phyloP scores from a whole-genome alignment of 1,140 invertebrate species.

The Scaptomyza pallida region DNA sequence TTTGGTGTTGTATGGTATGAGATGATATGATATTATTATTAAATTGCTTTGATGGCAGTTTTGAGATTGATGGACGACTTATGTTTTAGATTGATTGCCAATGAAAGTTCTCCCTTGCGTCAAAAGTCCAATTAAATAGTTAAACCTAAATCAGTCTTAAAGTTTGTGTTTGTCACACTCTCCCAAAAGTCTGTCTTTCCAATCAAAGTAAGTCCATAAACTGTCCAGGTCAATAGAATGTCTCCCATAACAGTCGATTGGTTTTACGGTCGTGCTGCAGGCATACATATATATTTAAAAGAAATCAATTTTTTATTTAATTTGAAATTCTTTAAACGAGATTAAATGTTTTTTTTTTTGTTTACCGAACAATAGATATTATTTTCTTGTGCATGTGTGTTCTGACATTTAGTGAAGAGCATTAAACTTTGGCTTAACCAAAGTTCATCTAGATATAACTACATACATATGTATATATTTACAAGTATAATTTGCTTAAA shows the following conservation, averaged over 20 bases:
- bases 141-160: constrained; percentile 22
- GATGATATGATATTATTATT: constrained; percentile 5
- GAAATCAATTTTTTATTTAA: constrained; percentile 62
- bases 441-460: constrained; percentile 28
- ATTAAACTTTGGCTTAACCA: constrained; percentile 46
- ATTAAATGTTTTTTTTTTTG: constrained; percentile 21
- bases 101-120: too few species aligned
- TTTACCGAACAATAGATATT: constrained; percentile 33
- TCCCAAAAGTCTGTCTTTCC: not conserved
- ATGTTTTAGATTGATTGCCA: constrained; percentile 8
- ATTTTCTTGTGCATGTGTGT: constrained; percentile 17
- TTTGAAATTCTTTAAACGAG: constrained; percentile 45
- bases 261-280: constrained; percentile 5
- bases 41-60: constrained; percentile 17
- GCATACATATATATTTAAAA: constrained; percentile 31
- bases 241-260: not conserved
- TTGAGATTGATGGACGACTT: constrained; percentile 25
- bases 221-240: not conserved
- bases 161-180: constrained; percentile 3
- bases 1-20: not conserved
- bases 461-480: constrained; percentile 65
- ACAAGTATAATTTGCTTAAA: constrained; percentile 42
- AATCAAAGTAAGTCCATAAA: not conserved
- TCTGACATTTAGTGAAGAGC: constrained; percentile 62
- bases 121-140: too few species aligned